Percentiles rank a stretch among this genome's conserved stretches.
Evolutionary conservation across 2,113 vertebrate species (phyloP).

Genomic region (Alligator sinensis): DNA sequence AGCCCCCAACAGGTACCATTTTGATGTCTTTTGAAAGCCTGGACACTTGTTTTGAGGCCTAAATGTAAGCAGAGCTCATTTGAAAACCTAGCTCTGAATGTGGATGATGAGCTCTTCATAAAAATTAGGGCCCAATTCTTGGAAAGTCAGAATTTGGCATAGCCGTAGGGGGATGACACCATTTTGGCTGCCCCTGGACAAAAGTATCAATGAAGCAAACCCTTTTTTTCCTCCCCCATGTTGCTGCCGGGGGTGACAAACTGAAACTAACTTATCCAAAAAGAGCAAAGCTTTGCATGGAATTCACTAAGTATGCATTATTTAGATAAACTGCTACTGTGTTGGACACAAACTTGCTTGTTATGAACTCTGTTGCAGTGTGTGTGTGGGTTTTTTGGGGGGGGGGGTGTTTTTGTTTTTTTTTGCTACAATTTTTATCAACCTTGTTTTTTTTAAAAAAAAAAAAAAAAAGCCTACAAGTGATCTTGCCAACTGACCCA

Average conservation of each 20-base stretch:
- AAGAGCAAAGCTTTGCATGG: conserved; percentile 50
- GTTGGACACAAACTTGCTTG: conserved; percentile 60
- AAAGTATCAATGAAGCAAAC: not conserved
- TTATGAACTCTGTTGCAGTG: conserved; percentile 22
- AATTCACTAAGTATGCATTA: conserved; percentile 40
- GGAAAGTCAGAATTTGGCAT: not conserved
- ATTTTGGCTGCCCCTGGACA: not conserved
- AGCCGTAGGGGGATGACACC: not conserved
- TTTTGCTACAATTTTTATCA: conserved; percentile 47
- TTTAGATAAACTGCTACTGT: conserved; percentile 55
- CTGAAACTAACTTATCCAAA: conserved; percentile 58
- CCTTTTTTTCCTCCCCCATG: not conserved
- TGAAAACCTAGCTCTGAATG: not conserved
- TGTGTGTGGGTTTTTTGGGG: too few relatives aligned
- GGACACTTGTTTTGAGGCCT: not conserved
- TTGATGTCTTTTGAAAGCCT: not conserved
- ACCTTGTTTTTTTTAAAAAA: conserved; percentile 23
- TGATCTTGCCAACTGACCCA: conserved; percentile 19
- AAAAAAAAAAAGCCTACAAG: conserved; percentile 38
- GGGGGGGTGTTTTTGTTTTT: too few relatives aligned
- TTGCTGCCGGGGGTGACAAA: conserved; percentile 32
- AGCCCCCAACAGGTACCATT: not conserved
- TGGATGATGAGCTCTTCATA: not conserved
- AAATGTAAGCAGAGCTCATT: not conserved
- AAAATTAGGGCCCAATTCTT: not conserved